phyloP scores from a whole-genome alignment of 2,113 vertebrate species.

The Nycticorax nycticorax region DNA sequence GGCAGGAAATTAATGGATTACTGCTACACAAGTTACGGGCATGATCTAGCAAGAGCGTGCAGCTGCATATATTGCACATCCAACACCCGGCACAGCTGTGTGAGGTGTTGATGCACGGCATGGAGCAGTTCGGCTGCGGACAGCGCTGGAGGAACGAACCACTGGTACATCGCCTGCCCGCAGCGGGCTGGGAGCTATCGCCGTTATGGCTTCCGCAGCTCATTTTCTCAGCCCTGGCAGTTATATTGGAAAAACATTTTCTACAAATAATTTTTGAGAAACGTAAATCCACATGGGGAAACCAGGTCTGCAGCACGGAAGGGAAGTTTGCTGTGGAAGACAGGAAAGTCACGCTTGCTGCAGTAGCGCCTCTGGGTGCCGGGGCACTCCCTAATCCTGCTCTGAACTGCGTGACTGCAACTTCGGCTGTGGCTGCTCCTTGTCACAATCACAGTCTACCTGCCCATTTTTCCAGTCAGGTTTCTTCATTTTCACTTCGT shows the following conservation, averaged over 20 bases:
- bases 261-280: not conserved
- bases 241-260: not conserved
- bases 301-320: not conserved
- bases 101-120: rapidly evolving
- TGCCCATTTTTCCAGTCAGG: not conserved
- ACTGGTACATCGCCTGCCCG: rapidly evolving
- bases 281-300: rapidly evolving
- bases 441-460: not conserved
- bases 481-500: not conserved
- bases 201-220: rapidly evolving
- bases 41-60: rapidly evolving
- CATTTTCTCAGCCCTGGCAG: not conserved
- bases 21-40: not conserved
- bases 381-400: not conserved
- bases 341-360: rapidly evolving
- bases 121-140: rapidly evolving
- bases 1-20: not conserved
- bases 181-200: rapidly evolving
- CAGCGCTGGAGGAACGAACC: not conserved
- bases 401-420: not conserved
- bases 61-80: rapidly evolving
- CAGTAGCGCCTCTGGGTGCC: rapidly evolving
- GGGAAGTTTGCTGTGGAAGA: not conserved
- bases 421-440: not conserved
- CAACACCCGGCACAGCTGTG: not conserved